Evolutionary conservation across 2,888 invertebrate species (phyloP), one percentile per base, ranked within the genome.

Genomic region (Podabrus alpinus): DNA sequence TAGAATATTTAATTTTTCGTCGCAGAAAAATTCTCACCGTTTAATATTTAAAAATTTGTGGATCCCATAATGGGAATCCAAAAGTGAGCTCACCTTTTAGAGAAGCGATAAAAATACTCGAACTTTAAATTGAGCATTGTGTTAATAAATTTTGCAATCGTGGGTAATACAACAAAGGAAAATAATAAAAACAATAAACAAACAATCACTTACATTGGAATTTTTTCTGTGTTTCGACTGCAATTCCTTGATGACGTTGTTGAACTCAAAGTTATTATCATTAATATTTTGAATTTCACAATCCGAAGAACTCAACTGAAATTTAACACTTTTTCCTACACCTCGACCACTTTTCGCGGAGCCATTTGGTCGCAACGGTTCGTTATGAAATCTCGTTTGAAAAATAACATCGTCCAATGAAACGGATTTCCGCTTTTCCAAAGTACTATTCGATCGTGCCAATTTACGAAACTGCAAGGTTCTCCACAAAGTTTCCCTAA

Each of bases 391-490:
- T 4, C 15, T 25, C 1, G 15, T 19, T 17, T 64, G 62, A 1
- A 72, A 25, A 17, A 68, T 73, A 9, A 73, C 76, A 45, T 74
- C 73, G 19, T 75, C 71, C 17, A 74, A 62, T n/a, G 74, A 75
- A n/a, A 59, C 62, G 13, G 77, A 77, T 71, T 77, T 77, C 9
- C 77, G 72, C 15, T 77, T 77, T 66, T 77, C 77, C 10, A 77
- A 59, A 45, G 62, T 71, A n/a, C n/a, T n/a, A 15, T 72, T 67
- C 45, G 24, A 72, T 5, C 17, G 24, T 1, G 69, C 10, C 1
- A 17, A 15, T 59, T 59, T 69, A 1, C 74, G 61, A 15, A 74
- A 67, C n/a, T 69, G 64, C 3, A 45, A n/a, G n/a, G 11, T 66
- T 21, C 59, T 70, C 68, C 71, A 69, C 66, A 69, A 21, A 17